Evolutionary conservation across 2,797 vertebrate genomes (phyloP).

Genomic region (Pangasius larnaudii): DNA sequence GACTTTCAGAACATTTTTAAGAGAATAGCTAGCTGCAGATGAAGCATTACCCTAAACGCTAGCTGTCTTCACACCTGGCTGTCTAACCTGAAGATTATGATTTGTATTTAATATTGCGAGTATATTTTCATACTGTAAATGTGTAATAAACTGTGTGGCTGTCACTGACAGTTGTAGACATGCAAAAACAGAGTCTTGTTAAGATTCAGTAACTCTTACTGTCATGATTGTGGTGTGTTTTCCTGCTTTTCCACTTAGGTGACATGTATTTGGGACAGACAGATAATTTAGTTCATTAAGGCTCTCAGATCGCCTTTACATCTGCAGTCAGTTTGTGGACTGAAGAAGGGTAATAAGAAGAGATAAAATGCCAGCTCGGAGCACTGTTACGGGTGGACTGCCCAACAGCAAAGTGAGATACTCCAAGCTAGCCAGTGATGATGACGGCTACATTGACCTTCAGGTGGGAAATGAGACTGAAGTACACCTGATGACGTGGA

Average conservation of each 20-base stretch:
- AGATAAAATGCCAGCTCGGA: conserved; percentile 85
- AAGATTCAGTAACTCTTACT: neutral
- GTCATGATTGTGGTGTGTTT: too few species aligned
- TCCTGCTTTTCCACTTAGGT: neutral
- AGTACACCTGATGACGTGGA: neutral
- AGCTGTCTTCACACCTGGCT: neutral
- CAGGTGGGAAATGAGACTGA: conserved; percentile 75
- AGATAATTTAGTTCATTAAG: neutral
- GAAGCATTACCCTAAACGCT: neutral
- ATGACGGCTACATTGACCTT: conserved; percentile 94
- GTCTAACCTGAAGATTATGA: neutral
- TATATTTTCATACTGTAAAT: neutral
- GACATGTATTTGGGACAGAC: neutral
- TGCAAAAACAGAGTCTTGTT: neutral
- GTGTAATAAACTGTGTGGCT: neutral
- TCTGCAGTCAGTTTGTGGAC: neutral
- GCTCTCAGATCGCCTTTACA: neutral
- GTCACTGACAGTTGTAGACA: neutral
- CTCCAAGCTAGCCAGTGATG: conserved; percentile 87
- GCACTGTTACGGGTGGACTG: conserved; percentile 74
- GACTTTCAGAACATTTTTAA: too few species aligned
- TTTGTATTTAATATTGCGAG: neutral
- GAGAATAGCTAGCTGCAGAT: neutral
- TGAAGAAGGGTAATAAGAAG: neutral
- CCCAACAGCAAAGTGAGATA: conserved; percentile 88